phyloP scores from a whole-genome alignment of 2,888 invertebrate genomes.

The Tenthredo scrophulariae region DNA sequence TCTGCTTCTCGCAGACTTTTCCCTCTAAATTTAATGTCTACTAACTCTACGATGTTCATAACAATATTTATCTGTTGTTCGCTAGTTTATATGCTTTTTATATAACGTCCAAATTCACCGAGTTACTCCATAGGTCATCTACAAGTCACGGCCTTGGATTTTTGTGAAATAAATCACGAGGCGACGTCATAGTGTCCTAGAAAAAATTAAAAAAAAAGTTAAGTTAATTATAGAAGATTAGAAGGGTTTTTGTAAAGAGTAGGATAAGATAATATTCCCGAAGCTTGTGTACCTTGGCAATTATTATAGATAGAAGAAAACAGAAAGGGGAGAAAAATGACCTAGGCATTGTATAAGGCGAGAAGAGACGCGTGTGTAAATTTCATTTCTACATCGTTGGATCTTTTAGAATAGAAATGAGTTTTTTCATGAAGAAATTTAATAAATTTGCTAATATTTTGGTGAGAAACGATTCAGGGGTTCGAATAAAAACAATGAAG shows the following conservation, averaged over 20 bases:
- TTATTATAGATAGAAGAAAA: neutral
- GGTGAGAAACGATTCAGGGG: neutral
- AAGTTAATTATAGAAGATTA: neutral
- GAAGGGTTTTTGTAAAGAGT: neutral
- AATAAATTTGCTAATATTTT: neutral
- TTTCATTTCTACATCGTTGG: neutral
- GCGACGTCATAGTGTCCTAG: constrained; percentile 22
- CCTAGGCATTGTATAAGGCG: neutral
- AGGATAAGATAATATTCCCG: neutral
- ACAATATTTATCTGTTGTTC: constrained; percentile 62
- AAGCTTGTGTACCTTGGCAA: neutral
- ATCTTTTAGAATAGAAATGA: neutral
- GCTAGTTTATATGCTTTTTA: neutral
- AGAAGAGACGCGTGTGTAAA: neutral
- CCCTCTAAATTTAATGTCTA: constrained; percentile 58
- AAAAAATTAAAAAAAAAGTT: neutral
- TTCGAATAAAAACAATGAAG: neutral
- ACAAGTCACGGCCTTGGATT: constrained; percentile 18
- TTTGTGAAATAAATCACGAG: neutral
- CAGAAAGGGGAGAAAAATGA: neutral
- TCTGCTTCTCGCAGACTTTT: constrained; percentile 64
- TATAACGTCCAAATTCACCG: neutral
- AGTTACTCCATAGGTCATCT: neutral
- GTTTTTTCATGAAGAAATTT: neutral
- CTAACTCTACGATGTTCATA: constrained; percentile 64